Percentiles rank a stretch among this genome's conserved stretches.
These are phyloP conservation scores for Buathra laborator DNA, from an alignment of 2,888 invertebrate species.

Conservation along the genomic window DNA sequence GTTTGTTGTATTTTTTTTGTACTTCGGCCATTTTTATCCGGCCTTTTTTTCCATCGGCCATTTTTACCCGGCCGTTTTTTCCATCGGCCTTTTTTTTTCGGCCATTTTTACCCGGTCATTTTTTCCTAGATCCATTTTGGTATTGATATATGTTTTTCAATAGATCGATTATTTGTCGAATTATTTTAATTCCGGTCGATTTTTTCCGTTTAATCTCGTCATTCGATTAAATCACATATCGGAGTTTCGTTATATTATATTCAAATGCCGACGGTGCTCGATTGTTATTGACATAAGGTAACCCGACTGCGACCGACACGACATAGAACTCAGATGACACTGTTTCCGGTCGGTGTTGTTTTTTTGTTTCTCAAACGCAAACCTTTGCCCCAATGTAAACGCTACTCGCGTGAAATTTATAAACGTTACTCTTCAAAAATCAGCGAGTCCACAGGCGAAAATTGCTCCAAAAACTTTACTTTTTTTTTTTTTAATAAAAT, in stretches of 20 bases:
- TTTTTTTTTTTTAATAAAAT: too few species aligned
- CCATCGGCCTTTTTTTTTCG: too few species aligned
- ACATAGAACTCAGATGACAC: neutral
- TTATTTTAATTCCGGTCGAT: neutral
- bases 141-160: neutral
- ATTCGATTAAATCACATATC: neutral
- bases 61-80: too few species aligned
- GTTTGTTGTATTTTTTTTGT: too few species aligned
- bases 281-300: neutral
- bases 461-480: too few species aligned
- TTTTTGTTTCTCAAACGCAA: neutral
- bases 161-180: neutral
- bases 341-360: neutral
- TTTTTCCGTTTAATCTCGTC: neutral
- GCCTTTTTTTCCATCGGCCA: too few species aligned
- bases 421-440: too few species aligned
- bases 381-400: neutral
- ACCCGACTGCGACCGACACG: neutral
- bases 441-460: too few species aligned
- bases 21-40: too few species aligned
- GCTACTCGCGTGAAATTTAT: too few species aligned
- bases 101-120: too few species aligned
- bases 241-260: neutral
- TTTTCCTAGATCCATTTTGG: too few species aligned
- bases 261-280: neutral